phyloP scores from a whole-genome alignment of 1,140 invertebrate species.

The Dinoponera quadriceps region DNA sequence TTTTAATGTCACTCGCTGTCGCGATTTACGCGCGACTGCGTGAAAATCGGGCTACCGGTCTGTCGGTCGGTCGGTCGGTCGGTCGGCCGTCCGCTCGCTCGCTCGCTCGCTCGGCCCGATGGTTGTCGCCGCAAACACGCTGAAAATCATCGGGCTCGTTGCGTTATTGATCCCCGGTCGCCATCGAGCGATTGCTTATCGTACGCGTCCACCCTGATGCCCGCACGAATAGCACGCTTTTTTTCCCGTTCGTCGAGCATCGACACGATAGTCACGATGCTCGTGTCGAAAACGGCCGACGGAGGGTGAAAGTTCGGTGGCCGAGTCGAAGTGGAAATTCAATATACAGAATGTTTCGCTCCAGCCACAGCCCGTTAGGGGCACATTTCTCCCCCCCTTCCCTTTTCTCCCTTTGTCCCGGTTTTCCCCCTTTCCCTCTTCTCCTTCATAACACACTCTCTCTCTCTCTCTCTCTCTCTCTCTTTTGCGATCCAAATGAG shows the following conservation, averaged over 20 bases:
- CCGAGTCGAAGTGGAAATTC: constrained; percentile 65
- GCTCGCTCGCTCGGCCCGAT: background rate
- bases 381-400: background rate
- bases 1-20: constrained; percentile 49
- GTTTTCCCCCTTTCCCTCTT: too few relatives aligned
- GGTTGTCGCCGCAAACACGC: constrained; percentile 32
- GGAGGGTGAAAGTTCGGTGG: constrained; percentile 31
- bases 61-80: constrained; percentile 9
- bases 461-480: background rate
- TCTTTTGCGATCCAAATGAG: constrained; percentile 59
- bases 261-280: constrained; percentile 24
- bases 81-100: constrained; percentile 14
- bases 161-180: constrained; percentile 37
- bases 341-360: constrained; percentile 58
- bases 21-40: constrained; percentile 58
- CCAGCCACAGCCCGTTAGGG: background rate
- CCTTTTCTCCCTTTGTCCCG: background rate
- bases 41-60: constrained; percentile 29
- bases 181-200: constrained; percentile 49
- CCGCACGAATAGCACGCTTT: constrained; percentile 9
- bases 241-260: constrained; percentile 27
- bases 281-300: background rate
- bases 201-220: constrained; percentile 7
- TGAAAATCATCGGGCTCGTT: constrained; percentile 53
- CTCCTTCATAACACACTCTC: background rate